These are phyloP conservation scores for Drosophila nikananu DNA, from an alignment of 1,140 invertebrate genomes.

Conservation along the genomic window DNA sequence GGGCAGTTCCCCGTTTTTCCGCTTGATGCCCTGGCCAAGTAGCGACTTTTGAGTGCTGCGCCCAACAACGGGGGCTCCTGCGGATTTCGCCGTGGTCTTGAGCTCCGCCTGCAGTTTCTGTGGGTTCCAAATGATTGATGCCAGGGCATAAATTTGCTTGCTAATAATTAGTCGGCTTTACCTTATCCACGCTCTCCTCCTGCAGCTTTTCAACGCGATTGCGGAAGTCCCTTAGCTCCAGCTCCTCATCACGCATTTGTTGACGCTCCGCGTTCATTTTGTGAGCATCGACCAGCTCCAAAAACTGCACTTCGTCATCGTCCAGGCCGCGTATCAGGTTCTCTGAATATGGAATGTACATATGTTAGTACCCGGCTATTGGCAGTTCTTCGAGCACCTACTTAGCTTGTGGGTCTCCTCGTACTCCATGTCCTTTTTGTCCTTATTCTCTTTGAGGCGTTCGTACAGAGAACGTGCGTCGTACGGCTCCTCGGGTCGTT, in stretches of 20 bases:
- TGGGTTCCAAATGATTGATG: not conserved
- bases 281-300: conserved; percentile 94
- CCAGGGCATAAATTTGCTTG: not conserved
- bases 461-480: conserved; percentile 95
- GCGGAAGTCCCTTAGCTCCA: conserved; percentile 93
- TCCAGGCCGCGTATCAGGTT: conserved; percentile 97
- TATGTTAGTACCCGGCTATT: not conserved
- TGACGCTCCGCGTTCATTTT: conserved; percentile 93
- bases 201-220: conserved; percentile 91
- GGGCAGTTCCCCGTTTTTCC: conserved; percentile 87
- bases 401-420: conserved; percentile 97
- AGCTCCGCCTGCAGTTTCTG: conserved; percentile 77
- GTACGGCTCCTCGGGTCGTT: conserved; percentile 93
- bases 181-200: conserved; percentile 90
- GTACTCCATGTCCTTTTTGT: conserved; percentile 95
- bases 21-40: conserved; percentile 85
- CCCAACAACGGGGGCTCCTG: conserved; percentile 16
- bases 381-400: conserved; percentile 85
- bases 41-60: conserved; percentile 76
- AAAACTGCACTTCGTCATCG: conserved; percentile 97
- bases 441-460: conserved; percentile 95
- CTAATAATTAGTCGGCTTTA: not conserved
- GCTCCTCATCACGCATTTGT: conserved; percentile 92
- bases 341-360: conserved; percentile 88
- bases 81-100: conserved; percentile 64